phyloP scores from a whole-genome alignment of 2,113 vertebrate genomes.

The Athene cunicularia region DNA sequence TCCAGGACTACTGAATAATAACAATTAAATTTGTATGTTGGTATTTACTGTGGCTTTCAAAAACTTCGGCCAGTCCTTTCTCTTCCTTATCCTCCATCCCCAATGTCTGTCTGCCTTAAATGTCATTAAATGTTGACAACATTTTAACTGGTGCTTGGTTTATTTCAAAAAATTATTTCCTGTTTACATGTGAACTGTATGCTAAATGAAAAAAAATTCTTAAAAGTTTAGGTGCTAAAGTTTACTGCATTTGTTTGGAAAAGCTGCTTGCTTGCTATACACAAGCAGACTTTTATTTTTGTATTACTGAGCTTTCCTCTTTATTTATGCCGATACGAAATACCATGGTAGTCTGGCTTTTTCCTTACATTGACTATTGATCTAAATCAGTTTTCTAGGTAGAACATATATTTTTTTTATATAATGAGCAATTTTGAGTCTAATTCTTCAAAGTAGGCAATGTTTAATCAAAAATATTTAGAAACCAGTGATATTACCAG shows the following conservation, averaged over 20 bases:
- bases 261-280: not conserved
- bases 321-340: not conserved
- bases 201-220: not conserved
- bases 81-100: not conserved
- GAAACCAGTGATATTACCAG: not conserved
- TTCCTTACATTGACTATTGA: rapidly evolving
- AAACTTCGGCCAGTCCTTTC: not conserved
- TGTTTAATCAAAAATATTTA: not conserved
- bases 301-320: not conserved
- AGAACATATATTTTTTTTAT: not conserved
- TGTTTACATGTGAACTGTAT: not conserved
- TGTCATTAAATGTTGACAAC: not conserved
- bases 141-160: not conserved
- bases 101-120: not conserved
- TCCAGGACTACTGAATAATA: not conserved
- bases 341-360: not conserved
- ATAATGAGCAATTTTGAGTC: not conserved
- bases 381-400: not conserved
- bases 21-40: not conserved
- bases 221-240: not conserved
- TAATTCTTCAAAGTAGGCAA: not conserved
- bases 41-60: not conserved
- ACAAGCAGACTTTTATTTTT: not conserved
- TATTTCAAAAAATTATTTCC: not conserved
- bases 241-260: not conserved